Percentiles rank a stretch among this genome's conserved stretches.
These are phyloP conservation scores for Erebia palarica DNA, from an alignment of 2,888 invertebrate species.

Conservation along the genomic window DNA sequence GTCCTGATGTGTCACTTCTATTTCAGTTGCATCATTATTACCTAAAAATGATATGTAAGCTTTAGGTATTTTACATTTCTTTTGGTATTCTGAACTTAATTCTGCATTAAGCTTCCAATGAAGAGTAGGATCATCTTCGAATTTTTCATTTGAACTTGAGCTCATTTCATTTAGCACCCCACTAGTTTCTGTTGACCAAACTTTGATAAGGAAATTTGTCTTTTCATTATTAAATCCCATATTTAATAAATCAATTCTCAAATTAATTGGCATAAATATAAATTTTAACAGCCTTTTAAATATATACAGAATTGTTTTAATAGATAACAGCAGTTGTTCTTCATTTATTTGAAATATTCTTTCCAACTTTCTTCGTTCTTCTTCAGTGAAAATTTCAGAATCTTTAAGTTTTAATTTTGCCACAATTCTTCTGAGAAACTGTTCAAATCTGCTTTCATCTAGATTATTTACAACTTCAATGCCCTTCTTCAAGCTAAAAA, in stretches of 20 bases:
- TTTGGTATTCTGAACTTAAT: constrained; percentile 68
- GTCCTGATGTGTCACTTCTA: constrained; percentile 71
- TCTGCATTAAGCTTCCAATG: constrained; percentile 73
- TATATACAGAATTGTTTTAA: constrained; percentile 67
- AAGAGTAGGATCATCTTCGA: constrained; percentile 54
- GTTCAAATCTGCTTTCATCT: constrained; percentile 69
- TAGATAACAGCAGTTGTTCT: constrained; percentile 57
- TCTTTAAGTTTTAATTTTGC: constrained; percentile 62
- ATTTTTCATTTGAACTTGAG: constrained; percentile 48
- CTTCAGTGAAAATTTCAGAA: constrained; percentile 66
- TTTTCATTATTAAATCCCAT: constrained; percentile 65
- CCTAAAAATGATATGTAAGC: constrained; percentile 57
- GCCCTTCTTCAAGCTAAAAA: constrained; percentile 66
- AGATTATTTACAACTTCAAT: constrained; percentile 60
- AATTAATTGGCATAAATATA: constrained; percentile 70
- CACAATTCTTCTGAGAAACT: constrained; percentile 66
- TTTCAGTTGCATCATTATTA: constrained; percentile 52
- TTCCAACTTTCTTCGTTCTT: constrained; percentile 64
- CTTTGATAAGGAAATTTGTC: constrained; percentile 63
- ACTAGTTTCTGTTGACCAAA: constrained; percentile 71
- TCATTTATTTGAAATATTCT: constrained; percentile 66
- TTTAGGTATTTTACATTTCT: constrained; percentile 70
- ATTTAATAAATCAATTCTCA: constrained; percentile 61
- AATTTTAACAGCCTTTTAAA: constrained; percentile 67
- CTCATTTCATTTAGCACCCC: constrained; percentile 62